Conservation (phyloP, 2,113 vertebrate species). For the Zosterops japonicus region DNA sequence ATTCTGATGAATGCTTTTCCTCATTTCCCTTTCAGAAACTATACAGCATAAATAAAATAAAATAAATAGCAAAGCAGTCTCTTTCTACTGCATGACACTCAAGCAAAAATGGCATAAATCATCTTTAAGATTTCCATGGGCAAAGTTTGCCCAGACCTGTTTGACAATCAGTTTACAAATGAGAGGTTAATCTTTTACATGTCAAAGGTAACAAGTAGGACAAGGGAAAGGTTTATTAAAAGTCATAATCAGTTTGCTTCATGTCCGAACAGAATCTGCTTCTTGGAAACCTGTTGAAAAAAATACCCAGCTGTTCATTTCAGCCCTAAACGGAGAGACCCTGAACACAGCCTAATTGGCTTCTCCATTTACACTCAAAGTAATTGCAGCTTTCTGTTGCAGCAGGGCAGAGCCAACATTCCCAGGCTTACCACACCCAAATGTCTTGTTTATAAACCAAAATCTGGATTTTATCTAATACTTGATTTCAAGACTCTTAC, state of each 20-base stretch:
- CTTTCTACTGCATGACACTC: not conserved
- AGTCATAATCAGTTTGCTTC: not conserved
- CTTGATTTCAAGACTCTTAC: not conserved
- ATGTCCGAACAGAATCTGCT: not conserved
- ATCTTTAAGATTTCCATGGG: not conserved
- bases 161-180: not conserved
- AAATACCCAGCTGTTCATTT: not conserved
- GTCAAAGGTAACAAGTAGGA: not conserved
- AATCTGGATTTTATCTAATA: not conserved
- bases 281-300: not conserved
- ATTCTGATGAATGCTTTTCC: not conserved
- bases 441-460: not conserved
- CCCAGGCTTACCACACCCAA: not conserved
- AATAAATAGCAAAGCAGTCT: conserved; percentile 21
- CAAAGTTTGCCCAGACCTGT: not conserved
- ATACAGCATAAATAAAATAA: not conserved
- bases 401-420: not conserved
- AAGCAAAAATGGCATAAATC: conserved; percentile 21
- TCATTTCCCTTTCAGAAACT: not conserved
- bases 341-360: not conserved
- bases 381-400: not conserved
- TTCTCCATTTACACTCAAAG: not conserved
- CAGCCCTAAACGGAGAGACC: not conserved
- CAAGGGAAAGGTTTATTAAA: not conserved
- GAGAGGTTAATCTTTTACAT: not conserved